Base-by-base conservation (phyloP, 2,888 invertebrate species). In the Ferdinandea cuprea region DNA sequence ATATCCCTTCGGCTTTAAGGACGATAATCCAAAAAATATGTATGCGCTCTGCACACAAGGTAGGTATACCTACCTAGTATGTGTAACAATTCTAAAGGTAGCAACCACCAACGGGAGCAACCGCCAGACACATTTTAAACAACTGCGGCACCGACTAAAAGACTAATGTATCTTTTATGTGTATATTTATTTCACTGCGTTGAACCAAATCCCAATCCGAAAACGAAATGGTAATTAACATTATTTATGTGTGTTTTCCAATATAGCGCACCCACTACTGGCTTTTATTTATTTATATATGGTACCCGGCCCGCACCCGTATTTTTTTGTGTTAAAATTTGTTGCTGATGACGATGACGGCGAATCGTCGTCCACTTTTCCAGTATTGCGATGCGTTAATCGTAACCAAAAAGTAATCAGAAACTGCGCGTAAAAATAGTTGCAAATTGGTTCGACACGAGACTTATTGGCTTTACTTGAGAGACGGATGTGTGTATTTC, bases 1-100 rank as follows among this genome's bases (percentile, higher is more conserved):
- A 17, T n/a, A 19, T 59, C 37, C 52, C n/a, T 63, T 15, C 19
- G 15, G 50, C 28, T 44, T 19, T 21, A 44, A 11, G 15, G 46
- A 54, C 59, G 32, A 50, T 81, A 81, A 81, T 81, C 81, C 81
- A 76, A 56, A 81, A 72, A 77, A 77, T 40, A 66, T 66, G 56
- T 58, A 77, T 76, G 52, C 77, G 77, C 76, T 50, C 11, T 58
- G 30, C 30, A 15, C 40, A 66, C 54, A 52, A 11, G 52, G 42
- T 68, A 35, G 56, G 37, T 48, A 44, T 66, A 40, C 17, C 30
- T 35, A 35, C 40, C 30, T 25, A n/a, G 50, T 44, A 25, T 21
- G 54, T 52, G 21, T 52, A 44, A 8, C 13, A 66, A 68, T 25
- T 59, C 58, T 42, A 25, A 59, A 58, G 59, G 52, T 59, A 44